Evolutionary conservation across 30 jellyfish, hydroid and myxozoan genomes (phyloP), one percentile per base, ranked within the genome.

Genomic region (Morbakka virulenta): DNA sequence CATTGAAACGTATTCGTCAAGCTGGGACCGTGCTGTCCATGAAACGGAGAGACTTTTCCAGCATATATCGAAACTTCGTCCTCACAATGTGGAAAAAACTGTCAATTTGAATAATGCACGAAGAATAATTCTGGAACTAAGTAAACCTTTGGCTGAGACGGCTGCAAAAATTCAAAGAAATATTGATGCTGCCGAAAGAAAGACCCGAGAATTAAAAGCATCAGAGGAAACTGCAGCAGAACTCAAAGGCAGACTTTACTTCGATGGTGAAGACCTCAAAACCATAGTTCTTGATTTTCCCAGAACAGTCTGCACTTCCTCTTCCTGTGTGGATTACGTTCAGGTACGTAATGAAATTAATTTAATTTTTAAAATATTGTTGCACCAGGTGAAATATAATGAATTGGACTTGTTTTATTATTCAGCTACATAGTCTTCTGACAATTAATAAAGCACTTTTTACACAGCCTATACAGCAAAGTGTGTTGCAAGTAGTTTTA

Each of bases 1-100:
- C 49, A 82, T 82, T 12, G 67, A 61, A 27, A 73, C 94, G 21
- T 82, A 82, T 48, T 71, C 94, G 6, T 72, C 94, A 21, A 82
- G 94, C 50, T 82, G 94, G 94, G 62, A 72, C 24, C 51, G 87
- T 24, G 87, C 94, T 1, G 94, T 73, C 1, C 9, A 64, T 57
- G 94, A 71, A 72, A 72, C 94, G 1, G 36, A 35, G n/a, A 34
- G 75, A 17, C 76, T 82, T 52, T 82, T 82, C 29, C 20, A 70
- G 49, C 77, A 82, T 23, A 72, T 82, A 4, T 33, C 32, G 34
- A 63, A 31, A 3, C 81, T 82, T 4, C 32, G 72, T 32, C 94
- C 94, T 0, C 94, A 82, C 21, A 35, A 81, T 0, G 64, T 73
- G 2, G 71, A 72, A 34, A 28, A 82, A n/a, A 82, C 94, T 9